Evolutionary conservation across 2,797 vertebrate species (phyloP).

Genomic region (Myotis pilosus): DNA sequence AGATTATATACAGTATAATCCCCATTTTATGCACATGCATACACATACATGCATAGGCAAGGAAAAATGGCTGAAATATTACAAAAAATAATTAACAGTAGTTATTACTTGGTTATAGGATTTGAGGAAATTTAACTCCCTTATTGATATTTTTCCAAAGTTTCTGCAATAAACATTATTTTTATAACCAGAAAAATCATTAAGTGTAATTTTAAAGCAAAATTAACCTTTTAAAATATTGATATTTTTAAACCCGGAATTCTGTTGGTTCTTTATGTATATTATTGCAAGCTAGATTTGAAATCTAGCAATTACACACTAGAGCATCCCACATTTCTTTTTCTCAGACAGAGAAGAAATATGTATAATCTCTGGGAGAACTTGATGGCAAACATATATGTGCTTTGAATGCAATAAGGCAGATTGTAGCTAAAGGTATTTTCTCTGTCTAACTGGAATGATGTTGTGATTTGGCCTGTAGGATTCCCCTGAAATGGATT

Average conservation of each 20-base stretch:
- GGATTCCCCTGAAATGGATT: constrained; percentile 63
- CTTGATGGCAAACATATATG: constrained; percentile 65
- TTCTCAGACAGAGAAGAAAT: constrained; percentile 57
- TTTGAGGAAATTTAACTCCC: constrained; percentile 21
- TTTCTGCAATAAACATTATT: constrained; percentile 22
- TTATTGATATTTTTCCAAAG: constrained; percentile 37
- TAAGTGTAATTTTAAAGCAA: constrained; percentile 57
- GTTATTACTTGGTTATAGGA: constrained; percentile 28
- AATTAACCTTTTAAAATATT: constrained; percentile 53
- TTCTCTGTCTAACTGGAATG: constrained; percentile 67
- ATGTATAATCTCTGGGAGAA: constrained; percentile 50
- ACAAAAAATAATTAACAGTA: constrained; percentile 8
- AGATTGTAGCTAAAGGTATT: constrained; percentile 60
- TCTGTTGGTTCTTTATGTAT: neutral
- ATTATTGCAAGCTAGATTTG: constrained; percentile 45
- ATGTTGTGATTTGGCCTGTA: constrained; percentile 59
- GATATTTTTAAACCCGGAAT: constrained; percentile 45
- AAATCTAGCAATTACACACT: constrained; percentile 52
- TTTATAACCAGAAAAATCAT: constrained; percentile 60
- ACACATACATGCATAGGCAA: neutral
- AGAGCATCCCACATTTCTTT: constrained; percentile 50
- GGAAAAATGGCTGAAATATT: constrained; percentile 28
- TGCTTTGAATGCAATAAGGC: constrained; percentile 72
- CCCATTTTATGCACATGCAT: neutral
- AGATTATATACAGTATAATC: constrained; percentile 17